Evolutionary conservation across 2,113 vertebrate genomes (phyloP).

Genomic region (Microcebus griseorufus): DNA sequence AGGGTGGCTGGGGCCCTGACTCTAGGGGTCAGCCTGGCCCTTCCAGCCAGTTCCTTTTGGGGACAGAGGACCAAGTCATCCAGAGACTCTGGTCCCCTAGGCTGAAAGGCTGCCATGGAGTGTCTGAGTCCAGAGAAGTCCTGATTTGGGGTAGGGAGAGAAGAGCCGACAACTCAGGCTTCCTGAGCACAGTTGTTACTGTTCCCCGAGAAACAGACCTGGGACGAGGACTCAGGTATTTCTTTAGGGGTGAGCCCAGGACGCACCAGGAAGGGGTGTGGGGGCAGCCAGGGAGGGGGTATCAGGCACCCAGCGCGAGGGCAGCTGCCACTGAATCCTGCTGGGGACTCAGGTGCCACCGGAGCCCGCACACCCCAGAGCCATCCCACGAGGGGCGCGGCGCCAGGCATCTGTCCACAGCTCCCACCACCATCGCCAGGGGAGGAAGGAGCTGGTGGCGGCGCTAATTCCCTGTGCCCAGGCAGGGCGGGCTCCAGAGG

Average conservation of each 20-base stretch:
- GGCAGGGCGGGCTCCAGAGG: background rate
- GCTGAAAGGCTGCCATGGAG: background rate
- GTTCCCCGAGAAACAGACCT: background rate
- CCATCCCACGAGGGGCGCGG: background rate
- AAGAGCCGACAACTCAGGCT: background rate
- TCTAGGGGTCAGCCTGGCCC: background rate
- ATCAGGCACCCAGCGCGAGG: background rate
- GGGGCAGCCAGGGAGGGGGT: accelerated
- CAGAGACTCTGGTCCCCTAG: background rate
- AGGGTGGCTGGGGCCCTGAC: background rate
- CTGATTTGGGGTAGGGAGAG: constrained; percentile 44
- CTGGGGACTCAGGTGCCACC: background rate
- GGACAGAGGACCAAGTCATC: constrained; percentile 41
- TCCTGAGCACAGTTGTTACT: background rate
- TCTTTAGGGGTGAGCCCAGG: background rate
- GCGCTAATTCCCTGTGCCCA: accelerated
- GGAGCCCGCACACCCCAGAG: accelerated
- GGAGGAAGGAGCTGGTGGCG: too few species aligned
- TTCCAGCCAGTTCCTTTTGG: constrained; percentile 22
- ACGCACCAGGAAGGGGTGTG: background rate
- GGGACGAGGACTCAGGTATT: background rate
- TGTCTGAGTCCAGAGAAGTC: constrained; percentile 45
- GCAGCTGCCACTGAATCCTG: background rate
- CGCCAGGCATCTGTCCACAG: accelerated
- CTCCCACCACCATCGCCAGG: accelerated